Evolutionary conservation across 2,113 vertebrate genomes (phyloP), one percentile per base, ranked within the genome.

Genomic region (Pungitius pungitius): DNA sequence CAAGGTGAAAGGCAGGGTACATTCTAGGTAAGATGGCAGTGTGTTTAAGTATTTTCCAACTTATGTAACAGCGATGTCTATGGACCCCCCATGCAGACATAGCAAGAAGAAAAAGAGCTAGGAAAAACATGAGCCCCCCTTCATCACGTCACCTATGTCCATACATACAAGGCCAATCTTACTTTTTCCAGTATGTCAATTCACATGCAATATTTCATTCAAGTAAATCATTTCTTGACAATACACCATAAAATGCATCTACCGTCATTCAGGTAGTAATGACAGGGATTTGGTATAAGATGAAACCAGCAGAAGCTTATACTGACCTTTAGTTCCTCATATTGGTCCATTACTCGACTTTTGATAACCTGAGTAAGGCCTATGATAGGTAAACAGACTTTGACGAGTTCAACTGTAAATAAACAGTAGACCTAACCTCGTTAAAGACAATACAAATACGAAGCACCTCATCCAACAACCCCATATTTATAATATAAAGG

Each of bases 391-490:
- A 51, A 45, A 49, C 15, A 3, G 40, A 49, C 9, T 45, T 17
- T 40, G 2, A 24, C 5, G 27, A 17, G 22, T 35, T 27, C 26
- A 54, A 59, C 14, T 33, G 3, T 18, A 27, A 43, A 37, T 22
- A 35, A 35, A 6, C 33, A 35, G 33, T 35, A 35, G 6, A 35
- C 33, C 33, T 4, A 35, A 43, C 1, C n/a, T 18, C 37, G 47
- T 39, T 10, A n/a, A 63, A 60, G 18, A 69, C 3, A 45, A 20
- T 26, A 55, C n/a, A 56, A 80, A 73, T 35, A 39, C 24, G 77
- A 83, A 73, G 79, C 73, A 80, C 18, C 40, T 74, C 26, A 79
- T 35, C 80, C 8, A 54, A n/a, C 8, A 62, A 54, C 51, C 73
- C 56, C 72, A 12, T 40, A 52, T 35, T 58, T 60, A 24, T 60